A percentile compares a stretch with the other conserved stretches of the same genome.
Evolutionary conservation across 1,140 invertebrate genomes (phyloP).

Genomic region (Bombus cullumanus): DNA sequence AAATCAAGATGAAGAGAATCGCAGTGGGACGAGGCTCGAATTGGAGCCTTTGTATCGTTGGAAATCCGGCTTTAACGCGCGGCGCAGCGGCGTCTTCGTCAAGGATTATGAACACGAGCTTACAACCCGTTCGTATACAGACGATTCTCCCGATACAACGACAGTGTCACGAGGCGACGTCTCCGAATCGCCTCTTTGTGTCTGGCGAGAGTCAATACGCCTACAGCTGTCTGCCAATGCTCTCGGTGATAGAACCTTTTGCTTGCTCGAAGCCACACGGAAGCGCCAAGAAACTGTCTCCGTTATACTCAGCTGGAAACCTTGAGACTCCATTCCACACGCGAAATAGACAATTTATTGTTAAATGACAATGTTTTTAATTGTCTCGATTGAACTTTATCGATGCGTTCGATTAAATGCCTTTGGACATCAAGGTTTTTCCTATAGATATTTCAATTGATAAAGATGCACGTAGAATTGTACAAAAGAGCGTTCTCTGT

Average conservation of each 20-base stretch:
- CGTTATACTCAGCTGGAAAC: neutral
- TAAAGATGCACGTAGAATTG: too few relatives aligned
- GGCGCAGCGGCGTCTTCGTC: conserved; percentile 1
- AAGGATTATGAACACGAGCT: conserved; percentile 38
- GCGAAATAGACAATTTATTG: neutral
- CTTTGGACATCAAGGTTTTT: neutral
- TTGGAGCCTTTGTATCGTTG: conserved; percentile 23
- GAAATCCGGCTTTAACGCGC: conserved; percentile 35
- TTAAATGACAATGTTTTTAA: neutral
- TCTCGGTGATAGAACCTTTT: conserved; percentile 35
- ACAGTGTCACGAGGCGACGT: conserved; percentile 56
- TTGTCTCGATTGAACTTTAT: neutral
- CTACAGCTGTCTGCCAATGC: conserved; percentile 60
- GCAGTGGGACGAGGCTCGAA: neutral
- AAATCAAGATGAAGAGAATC: neutral
- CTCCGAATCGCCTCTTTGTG: conserved; percentile 66
- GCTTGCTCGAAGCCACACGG: conserved; percentile 28
- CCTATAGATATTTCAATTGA: neutral
- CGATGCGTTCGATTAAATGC: neutral
- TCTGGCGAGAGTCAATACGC: conserved; percentile 63
- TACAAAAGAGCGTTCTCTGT: neutral
- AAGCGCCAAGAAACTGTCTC: conserved; percentile 47
- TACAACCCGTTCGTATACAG: conserved; percentile 12
- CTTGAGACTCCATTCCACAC: neutral
- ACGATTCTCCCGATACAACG: conserved; percentile 9